A percentile compares a stretch with the other conserved stretches of the same genome.
phyloP scores from a whole-genome alignment of 1,140 invertebrate genomes.

The Drosophila nigrodunni region DNA sequence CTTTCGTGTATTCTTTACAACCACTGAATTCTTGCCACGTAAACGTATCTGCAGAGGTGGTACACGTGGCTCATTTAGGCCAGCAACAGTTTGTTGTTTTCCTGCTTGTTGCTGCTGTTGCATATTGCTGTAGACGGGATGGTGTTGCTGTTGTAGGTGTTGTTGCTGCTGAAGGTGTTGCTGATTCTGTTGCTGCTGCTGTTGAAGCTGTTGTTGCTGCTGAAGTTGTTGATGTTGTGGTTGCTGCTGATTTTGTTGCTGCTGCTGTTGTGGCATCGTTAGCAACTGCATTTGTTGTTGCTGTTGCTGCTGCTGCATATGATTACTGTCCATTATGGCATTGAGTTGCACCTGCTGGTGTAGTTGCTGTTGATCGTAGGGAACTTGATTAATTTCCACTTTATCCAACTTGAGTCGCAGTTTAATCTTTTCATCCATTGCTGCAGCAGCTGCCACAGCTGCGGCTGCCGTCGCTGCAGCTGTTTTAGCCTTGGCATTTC shows the following conservation, averaged over 20 bases:
- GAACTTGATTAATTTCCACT: constrained; percentile 90
- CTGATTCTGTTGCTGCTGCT: constrained; percentile 36
- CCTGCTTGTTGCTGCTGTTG: constrained; percentile 61
- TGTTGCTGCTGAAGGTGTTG: constrained; percentile 30
- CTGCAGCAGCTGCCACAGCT: constrained; percentile 78
- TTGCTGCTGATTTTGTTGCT: constrained; percentile 53
- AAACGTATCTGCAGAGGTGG: constrained; percentile 95
- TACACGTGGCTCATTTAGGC: constrained; percentile 90
- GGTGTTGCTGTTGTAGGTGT: constrained; percentile 48
- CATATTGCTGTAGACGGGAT: constrained; percentile 56
- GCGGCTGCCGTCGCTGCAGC: constrained; percentile 84
- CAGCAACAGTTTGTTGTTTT: constrained; percentile 40
- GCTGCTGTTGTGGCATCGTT: constrained; percentile 37
- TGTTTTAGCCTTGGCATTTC: constrained; percentile 80
- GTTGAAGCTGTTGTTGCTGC: constrained; percentile 64
- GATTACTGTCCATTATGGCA: constrained; percentile 46
- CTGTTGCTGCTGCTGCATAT: constrained; percentile 53
- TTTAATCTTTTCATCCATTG: constrained; percentile 91
- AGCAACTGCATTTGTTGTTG: constrained; percentile 58
- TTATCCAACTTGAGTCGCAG: constrained; percentile 93
- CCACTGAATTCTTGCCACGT: constrained; percentile 93
- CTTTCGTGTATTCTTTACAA: constrained; percentile 92
- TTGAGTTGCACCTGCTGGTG: constrained; percentile 65
- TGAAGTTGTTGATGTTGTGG: constrained; percentile 55
- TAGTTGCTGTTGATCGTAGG: constrained; percentile 87